Evolutionary conservation across 2,797 vertebrate species (phyloP), one percentile per base, ranked within the genome.

Genomic region (Hippocampus kuda): DNA sequence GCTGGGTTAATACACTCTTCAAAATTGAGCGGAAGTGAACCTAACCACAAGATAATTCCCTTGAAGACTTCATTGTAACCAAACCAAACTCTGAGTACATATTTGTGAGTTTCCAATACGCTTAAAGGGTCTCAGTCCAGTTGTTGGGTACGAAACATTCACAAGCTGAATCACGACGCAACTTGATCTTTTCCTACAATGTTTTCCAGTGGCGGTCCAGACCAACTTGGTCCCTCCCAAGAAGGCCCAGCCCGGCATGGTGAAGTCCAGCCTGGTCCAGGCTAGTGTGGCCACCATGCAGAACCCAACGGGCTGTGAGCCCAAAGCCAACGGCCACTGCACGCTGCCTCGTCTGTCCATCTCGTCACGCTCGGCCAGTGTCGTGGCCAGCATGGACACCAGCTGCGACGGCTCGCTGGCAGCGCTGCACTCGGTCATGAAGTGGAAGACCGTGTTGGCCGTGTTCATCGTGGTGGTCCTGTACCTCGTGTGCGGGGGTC

Each of bases 371-470:
- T 90, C 94, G 12, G 89, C 94, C 76, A 92, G 94, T 22, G 84
- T 98, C 59, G 91, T 98, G 72, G 91, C 94, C 77, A 93, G 92
- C 74, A 95, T 97, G 93, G 95, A 98, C 75, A 72, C 90, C 8
- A 83, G 91, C 81, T 85, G 56, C 0, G 90, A 91, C 1, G 89
- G 92, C 66, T 81, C 73, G 0, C 70, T 68, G 0, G 72, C 92
- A 0, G 88, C 90, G 15, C 92, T 93, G 46, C 95, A 95, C 73
- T 95, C 94, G 0, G 95, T 99, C 78, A 99, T 98, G 97, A 97
- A 98, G 85, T 98, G 97, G 93, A 97, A 98, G 84, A 98, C 97
- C 0, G 97, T 99, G 74, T 85, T 97, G 71, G 94, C 94, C 0
- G 92, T 99, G 84, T 99, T 99, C 44, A 83, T 99, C 0, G 93